A percentile compares a stretch with the other conserved stretches of the same genome.
These are phyloP conservation scores for Tupaia chinensis DNA, from an alignment of 2,113 vertebrate genomes.

Conservation along the genomic window DNA sequence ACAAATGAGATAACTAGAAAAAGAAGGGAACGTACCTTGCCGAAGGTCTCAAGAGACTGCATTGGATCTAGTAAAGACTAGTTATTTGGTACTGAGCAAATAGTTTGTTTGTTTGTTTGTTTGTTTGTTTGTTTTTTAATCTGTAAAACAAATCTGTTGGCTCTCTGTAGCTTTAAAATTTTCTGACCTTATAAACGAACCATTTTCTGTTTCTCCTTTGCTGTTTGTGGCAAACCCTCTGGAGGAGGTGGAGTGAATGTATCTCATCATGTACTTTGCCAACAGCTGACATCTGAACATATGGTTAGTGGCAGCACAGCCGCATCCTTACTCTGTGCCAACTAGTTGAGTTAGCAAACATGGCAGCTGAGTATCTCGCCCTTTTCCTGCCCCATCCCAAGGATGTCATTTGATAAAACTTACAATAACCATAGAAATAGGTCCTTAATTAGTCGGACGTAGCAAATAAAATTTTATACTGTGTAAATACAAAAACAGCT, in stretches of 20 bases:
- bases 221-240: conserved; percentile 19
- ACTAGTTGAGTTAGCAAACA: background rate
- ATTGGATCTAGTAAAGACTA: background rate
- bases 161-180: background rate
- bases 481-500: background rate
- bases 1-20: conserved; percentile 28
- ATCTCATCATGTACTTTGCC: background rate
- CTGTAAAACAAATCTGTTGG: background rate
- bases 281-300: conserved; percentile 44
- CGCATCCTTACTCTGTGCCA: background rate
- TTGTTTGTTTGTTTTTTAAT: background rate
- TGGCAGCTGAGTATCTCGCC: background rate
- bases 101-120: background rate
- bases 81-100: background rate
- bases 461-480: conserved; percentile 1
- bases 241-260: background rate
- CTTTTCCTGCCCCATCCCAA: background rate
- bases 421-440: background rate
- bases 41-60: conserved; percentile 15
- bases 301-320: background rate
- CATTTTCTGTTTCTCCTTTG: background rate
- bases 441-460: background rate
- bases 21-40: conserved; percentile 49
- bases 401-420: background rate
- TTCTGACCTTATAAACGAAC: background rate